Conservation (phyloP, 2,797 vertebrate genomes). For the Remorina albescens region DNA sequence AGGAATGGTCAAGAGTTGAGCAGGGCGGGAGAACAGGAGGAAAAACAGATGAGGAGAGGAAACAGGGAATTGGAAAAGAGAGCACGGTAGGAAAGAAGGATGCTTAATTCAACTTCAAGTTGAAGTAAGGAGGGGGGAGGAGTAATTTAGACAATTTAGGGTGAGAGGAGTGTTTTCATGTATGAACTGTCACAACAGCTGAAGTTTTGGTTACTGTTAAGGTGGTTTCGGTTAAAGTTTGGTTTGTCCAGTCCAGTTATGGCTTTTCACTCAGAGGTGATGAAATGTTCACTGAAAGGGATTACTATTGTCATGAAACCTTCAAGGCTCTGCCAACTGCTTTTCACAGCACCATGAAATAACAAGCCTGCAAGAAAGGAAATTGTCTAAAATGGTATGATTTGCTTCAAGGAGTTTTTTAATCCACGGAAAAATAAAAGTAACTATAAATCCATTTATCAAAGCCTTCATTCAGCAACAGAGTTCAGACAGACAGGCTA, state of each 20-base stretch:
- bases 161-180: neutral
- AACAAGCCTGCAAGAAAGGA: neutral
- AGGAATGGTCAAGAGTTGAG: constrained; percentile 77
- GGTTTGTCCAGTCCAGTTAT: neutral
- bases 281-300: constrained; percentile 27
- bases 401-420: neutral
- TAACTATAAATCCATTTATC: neutral
- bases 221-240: neutral
- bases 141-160: neutral
- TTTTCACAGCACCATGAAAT: constrained; percentile 3
- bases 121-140: constrained; percentile 5
- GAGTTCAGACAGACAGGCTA: constrained; percentile 26
- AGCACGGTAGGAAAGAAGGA: constrained; percentile 54
- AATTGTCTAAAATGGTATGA: neutral
- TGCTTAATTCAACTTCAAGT: constrained; percentile 14
- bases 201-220: neutral
- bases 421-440: constrained; percentile 1
- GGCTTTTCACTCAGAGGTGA: constrained; percentile 15
- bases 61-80: constrained; percentile 32
- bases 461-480: neutral
- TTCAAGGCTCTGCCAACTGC: constrained; percentile 7
- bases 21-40: constrained; percentile 71
- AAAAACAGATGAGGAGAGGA: constrained; percentile 67
- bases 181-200: neutral
- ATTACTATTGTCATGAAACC: constrained; percentile 15